A percentile compares a stretch with the other conserved stretches of the same genome.
Conservation (phyloP, 2,113 vertebrate species). For the Podarcis muralis region DNA sequence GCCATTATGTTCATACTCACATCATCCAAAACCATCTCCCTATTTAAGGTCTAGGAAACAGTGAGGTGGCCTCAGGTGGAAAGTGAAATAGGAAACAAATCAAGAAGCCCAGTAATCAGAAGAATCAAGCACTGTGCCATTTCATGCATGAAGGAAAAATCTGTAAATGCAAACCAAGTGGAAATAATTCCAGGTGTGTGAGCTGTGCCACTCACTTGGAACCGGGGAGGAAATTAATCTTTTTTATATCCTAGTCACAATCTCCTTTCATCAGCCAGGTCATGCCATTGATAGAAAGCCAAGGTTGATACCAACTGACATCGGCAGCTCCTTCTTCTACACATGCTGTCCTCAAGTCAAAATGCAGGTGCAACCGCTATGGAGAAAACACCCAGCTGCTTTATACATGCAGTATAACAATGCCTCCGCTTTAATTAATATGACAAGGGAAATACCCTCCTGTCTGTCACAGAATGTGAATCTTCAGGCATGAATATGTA, state of each 20-base stretch:
- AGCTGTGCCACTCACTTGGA: not conserved
- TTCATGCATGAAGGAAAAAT: not conserved
- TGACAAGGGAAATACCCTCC: not conserved
- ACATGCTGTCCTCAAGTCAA: not conserved
- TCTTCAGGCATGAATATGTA: slow-evolving; percentile 15
- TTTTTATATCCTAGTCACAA: not conserved
- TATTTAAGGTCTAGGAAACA: not conserved
- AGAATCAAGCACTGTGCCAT: not conserved
- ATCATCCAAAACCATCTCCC: not conserved
- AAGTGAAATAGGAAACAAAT: not conserved
- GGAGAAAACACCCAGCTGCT: not conserved
- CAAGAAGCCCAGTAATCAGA: not conserved
- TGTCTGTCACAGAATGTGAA: not conserved
- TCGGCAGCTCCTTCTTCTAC: not conserved
- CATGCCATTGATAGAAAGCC: not conserved
- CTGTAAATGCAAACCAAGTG: not conserved
- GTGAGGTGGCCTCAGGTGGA: not conserved
- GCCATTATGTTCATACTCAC: not conserved
- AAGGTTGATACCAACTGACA: not conserved
- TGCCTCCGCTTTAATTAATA: slow-evolving; percentile 40
- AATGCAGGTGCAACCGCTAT: fast-evolving
- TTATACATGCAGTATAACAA: not conserved
- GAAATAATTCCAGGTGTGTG: not conserved
- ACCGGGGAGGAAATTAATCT: not conserved
- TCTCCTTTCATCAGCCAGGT: not conserved